These are phyloP conservation scores for Pelosia muscerda DNA, from an alignment of 2,888 invertebrate species.

Conservation along the genomic window DNA sequence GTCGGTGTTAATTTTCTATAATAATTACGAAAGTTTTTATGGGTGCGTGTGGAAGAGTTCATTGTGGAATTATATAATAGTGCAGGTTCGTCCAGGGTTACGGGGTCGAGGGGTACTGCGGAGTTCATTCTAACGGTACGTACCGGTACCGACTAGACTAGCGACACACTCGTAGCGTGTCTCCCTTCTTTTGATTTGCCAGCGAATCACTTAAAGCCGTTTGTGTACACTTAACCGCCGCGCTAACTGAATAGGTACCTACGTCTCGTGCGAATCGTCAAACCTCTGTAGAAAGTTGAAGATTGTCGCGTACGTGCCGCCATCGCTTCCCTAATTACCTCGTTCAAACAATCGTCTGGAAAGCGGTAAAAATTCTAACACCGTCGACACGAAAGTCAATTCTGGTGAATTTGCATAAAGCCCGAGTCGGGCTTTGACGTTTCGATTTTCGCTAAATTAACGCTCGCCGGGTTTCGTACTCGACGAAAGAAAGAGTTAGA, in stretches of 20 bases:
- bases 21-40: conserved; percentile 64
- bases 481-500: conserved; percentile 76
- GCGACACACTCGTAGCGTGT: conserved; percentile 31
- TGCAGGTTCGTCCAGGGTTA: conserved; percentile 46
- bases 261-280: conserved; percentile 39
- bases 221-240: conserved; percentile 19
- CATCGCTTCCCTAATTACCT: conserved; percentile 75
- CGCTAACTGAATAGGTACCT: conserved; percentile 36
- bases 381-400: conserved; percentile 79
- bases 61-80: conserved; percentile 54
- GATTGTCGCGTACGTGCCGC: conserved; percentile 57
- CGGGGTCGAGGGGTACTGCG: conserved; percentile 51
- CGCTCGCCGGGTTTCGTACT: conserved; percentile 69
- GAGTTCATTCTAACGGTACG: conserved; percentile 71
- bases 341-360: conserved; percentile 76
- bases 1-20: conserved; percentile 64
- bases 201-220: conserved; percentile 16
- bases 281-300: conserved; percentile 48
- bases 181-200: conserved; percentile 54
- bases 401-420: conserved; percentile 83
- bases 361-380: conserved; percentile 76
- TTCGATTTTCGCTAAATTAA: conserved; percentile 86
- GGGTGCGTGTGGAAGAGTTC: conserved; percentile 56
- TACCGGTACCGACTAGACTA: conserved; percentile 62
- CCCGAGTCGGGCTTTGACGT: conserved; percentile 80